Evolutionary conservation across 1,140 invertebrate species (phyloP), one percentile per base, ranked within the genome.

Genomic region (Drosophila melanica): DNA sequence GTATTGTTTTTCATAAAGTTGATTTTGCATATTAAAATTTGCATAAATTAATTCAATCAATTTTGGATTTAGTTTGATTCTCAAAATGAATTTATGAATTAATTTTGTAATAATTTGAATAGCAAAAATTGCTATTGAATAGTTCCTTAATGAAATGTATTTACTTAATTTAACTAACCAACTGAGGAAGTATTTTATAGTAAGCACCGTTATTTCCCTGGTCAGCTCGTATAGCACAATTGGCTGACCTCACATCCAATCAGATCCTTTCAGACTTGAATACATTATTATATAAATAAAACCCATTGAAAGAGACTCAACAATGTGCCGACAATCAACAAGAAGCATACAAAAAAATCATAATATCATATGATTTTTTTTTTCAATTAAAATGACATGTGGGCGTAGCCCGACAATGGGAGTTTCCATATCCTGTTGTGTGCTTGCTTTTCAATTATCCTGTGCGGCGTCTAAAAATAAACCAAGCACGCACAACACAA

Each of bases 391-490:
- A 14, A 39, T 39, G 47, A 71, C 63, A 69, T 64, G 53, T 54
- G 71, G 48, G 48, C 53, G 75, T 39, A 47, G 30, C 16, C 44
- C 41, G 66, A 41, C 65, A 51, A 77, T 44, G 54, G 68, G 63
- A 59, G 45, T 41, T 62, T 45, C 6, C 59, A 44, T 59, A 47
- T 86, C 81, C 81, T 86, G 77, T 64, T 48, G 9, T 59, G 50
- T 75, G 75, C 66, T 81, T 85, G 75, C 81, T 71, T 85, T 85
- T 85, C 81, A 85, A 85, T 85, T 85, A 85, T 85, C 81, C 81
- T 85, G 57, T 37, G n/a, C 44, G 44, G 1, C 33, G 9, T 23
- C 81, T 86, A 85, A 77, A 85, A 85, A 86, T 85, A 85, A 76
- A 67, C 39, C 44, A 37, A 33, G 55, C 59, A 35, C 51, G 60